These are phyloP conservation scores for Trichogramma evanescens DNA, from an alignment of 2,888 invertebrate species.

Conservation along the genomic window DNA sequence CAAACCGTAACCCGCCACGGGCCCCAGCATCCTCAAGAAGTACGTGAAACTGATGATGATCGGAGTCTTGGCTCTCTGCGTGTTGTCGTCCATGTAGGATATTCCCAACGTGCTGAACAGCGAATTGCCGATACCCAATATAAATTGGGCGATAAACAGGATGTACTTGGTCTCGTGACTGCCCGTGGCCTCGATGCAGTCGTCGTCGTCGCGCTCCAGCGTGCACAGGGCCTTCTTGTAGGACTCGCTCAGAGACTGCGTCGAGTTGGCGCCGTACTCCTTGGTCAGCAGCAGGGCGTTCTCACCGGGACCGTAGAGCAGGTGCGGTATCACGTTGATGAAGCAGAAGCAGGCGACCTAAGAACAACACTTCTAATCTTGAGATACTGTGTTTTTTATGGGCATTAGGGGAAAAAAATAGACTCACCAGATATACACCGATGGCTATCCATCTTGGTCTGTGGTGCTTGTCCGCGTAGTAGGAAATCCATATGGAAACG, in stretches of 20 bases:
- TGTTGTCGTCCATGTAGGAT: constrained; percentile 70
- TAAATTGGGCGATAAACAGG: constrained; percentile 61
- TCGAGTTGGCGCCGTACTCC: constrained; percentile 52
- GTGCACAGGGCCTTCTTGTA: constrained; percentile 56
- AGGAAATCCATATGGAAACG: constrained; percentile 60
- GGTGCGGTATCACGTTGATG: constrained; percentile 61
- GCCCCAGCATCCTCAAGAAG: constrained; percentile 63
- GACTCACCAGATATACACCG: constrained; percentile 47
- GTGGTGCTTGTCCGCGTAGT: constrained; percentile 65
- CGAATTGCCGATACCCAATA: constrained; percentile 65
- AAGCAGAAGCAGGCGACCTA: constrained; percentile 58
- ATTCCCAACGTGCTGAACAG: constrained; percentile 64
- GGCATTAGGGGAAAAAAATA: not conserved
- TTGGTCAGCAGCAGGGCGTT: constrained; percentile 58
- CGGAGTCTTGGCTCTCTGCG: constrained; percentile 68
- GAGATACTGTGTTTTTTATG: not conserved
- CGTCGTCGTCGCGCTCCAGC: constrained; percentile 37
- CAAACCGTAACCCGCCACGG: constrained; percentile 61
- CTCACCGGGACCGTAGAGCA: constrained; percentile 62
- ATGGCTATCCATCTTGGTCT: constrained; percentile 68
- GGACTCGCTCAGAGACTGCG: constrained; percentile 45
- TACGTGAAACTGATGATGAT: constrained; percentile 63
- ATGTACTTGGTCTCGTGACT: constrained; percentile 58
- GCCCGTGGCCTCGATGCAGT: constrained; percentile 51
- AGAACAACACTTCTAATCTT: not conserved